Percentiles rank a stretch among this genome's conserved stretches.
These are phyloP conservation scores for Anguilla pacifica DNA, from an alignment of 2,797 vertebrate species.

Conservation along the genomic window DNA sequence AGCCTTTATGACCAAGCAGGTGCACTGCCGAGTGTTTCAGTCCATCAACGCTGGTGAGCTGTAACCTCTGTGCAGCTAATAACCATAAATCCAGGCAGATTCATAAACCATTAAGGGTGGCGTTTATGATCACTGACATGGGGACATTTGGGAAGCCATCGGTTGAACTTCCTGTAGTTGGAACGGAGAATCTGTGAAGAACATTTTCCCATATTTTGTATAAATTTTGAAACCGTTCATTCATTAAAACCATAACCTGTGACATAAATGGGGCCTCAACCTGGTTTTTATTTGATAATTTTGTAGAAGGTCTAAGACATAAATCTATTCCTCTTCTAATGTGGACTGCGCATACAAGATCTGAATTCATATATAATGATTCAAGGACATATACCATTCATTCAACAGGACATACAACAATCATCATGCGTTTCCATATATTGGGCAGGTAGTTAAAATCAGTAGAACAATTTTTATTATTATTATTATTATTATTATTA, in stretches of 20 bases:
- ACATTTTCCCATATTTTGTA: conserved; percentile 65
- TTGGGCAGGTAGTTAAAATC: not conserved
- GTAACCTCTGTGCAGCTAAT: conserved; percentile 66
- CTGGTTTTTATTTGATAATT: conserved; percentile 2
- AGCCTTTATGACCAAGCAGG: conserved; percentile 48
- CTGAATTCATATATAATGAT: conserved; percentile 43
- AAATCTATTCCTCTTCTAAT: conserved; percentile 18
- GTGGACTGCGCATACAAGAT: conserved; percentile 15
- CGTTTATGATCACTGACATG: conserved; percentile 70
- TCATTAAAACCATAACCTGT: not conserved
- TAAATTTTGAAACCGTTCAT: not conserved
- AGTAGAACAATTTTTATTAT: not conserved
- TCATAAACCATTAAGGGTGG: conserved; percentile 73
- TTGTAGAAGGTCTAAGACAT: conserved; percentile 14
- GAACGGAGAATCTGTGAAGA: conserved; percentile 66
- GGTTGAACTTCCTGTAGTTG: conserved; percentile 59
- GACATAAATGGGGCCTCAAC: not conserved
- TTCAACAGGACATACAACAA: conserved; percentile 30
- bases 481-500: not conserved
- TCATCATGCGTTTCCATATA: conserved; percentile 7
- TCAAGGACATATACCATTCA: conserved; percentile 52
- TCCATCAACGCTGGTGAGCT: conserved; percentile 56
- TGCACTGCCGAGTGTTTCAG: conserved; percentile 49
- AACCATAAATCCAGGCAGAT: conserved; percentile 72
- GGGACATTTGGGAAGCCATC: conserved; percentile 68